Conservation (phyloP, 2,113 vertebrate species). For the Euleptes europaea region DNA sequence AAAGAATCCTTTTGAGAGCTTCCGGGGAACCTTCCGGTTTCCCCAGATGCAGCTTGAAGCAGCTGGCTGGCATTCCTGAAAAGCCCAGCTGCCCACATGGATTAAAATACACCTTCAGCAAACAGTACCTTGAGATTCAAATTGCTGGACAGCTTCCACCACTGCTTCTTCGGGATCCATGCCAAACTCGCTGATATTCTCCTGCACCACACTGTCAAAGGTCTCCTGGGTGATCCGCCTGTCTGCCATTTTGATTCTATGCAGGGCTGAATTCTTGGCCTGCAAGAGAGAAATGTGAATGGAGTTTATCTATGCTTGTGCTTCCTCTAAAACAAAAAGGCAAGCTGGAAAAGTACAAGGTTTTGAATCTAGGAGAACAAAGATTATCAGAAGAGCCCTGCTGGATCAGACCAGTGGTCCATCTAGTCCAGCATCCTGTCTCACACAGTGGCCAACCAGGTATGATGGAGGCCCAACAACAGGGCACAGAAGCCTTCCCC, state of each 20-base stretch:
- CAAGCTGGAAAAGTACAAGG: background rate
- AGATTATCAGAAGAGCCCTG: too few species aligned
- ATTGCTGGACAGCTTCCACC: constrained; percentile 88
- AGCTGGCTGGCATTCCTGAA: background rate
- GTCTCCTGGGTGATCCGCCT: constrained; percentile 91
- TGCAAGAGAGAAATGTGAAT: background rate
- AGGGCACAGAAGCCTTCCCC: too few species aligned
- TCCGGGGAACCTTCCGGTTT: too few species aligned
- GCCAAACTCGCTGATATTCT: constrained; percentile 91
- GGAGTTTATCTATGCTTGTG: background rate
- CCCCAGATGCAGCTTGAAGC: too few species aligned
- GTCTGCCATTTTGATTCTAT: constrained; percentile 76
- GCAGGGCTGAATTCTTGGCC: background rate
- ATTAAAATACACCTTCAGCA: too few species aligned
- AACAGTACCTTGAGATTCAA: constrained; percentile 89
- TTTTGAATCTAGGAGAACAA: too few species aligned
- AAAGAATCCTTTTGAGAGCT: too few species aligned
- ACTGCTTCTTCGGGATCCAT: constrained; percentile 89
- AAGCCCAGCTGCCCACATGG: too few species aligned
- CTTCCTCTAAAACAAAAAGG: background rate
- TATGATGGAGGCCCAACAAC: too few species aligned
- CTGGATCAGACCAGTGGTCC: too few species aligned
- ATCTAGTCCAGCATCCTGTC: too few species aligned
- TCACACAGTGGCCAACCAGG: too few species aligned
- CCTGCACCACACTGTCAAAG: constrained; percentile 87